Base-by-base conservation (phyloP, 2,113 vertebrate species). In the Muscicapa adusta region DNA sequence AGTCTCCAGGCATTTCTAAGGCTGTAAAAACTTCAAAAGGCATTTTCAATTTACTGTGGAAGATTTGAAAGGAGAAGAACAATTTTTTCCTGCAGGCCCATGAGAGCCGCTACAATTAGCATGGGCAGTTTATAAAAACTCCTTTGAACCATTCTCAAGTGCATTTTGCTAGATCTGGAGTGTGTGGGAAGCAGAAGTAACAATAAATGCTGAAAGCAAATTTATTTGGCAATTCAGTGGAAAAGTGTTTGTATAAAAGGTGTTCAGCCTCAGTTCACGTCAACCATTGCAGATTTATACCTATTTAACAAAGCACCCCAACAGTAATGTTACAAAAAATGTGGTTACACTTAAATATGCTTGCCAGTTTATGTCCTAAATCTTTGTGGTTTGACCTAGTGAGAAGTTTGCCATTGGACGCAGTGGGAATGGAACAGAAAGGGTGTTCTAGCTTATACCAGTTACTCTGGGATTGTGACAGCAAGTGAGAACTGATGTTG, bases 91-190 rank as follows among this genome's bases (percentile, higher is more conserved):
- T 77, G 24, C 90, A 81, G 74, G 73, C 85, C 67, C 17, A 5
- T 72, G 57, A 42, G 65, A 70, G 48, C 83, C 89, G 75, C 77
- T 78, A 65, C 81, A 65, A 29, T 94, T 95, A 91, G 56, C 77
- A 82, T 54, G 89, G 82, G 51, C 65, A 84, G 58, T 66, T 86
- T 65, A 68, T 63, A 89, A 93, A 91, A 87, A 58, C 13, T 18
- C 40, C 45, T 93, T 94, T 94, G 88, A 96, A 94, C 65, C 61
- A 89, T 80, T 90, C 61, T 93, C 65, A 88, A 28, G 56, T 54
- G 34, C 61, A 47, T 93, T 93, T 86, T 94, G 87, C 45, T 63
- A 54, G 68, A 91, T 88, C 57, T 56, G 88, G 88, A 60, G 43
- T 53, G 67, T 71, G 86, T 95, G 94, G 85, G 81, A 92, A 88